Evolutionary conservation across 2,797 vertebrate genomes (phyloP).

Genomic region (Jordanella pulchra): DNA sequence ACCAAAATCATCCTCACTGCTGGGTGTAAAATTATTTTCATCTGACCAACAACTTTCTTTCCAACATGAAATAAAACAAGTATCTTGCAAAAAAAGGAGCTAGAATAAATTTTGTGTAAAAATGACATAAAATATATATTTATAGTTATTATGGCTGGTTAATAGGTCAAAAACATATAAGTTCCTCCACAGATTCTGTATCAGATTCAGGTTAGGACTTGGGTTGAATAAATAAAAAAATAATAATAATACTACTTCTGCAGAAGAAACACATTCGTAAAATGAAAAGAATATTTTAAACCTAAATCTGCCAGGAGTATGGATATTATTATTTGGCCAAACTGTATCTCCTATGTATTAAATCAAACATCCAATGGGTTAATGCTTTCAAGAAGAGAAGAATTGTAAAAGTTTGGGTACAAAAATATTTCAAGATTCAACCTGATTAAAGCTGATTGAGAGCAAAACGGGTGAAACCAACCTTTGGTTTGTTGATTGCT

Average conservation of each 20-base stretch:
- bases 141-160: too few relatives aligned
- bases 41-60: background rate
- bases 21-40: background rate
- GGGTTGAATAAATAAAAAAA: background rate
- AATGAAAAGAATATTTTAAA: background rate
- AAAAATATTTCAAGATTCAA: background rate
- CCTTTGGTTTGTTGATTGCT: background rate
- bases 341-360: background rate
- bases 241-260: background rate
- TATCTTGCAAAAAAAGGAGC: too few relatives aligned
- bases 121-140: too few relatives aligned
- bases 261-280: background rate
- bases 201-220: background rate
- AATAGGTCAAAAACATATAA: background rate
- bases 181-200: background rate
- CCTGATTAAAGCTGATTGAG: background rate
- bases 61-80: background rate
- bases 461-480: background rate
- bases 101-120: too few relatives aligned
- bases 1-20: background rate
- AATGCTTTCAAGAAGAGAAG: background rate
- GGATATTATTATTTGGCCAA: background rate
- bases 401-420: background rate
- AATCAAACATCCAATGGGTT: background rate
- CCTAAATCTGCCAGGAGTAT: background rate